Conservation (phyloP, 2,888 invertebrate species). For the Thera britannica region DNA sequence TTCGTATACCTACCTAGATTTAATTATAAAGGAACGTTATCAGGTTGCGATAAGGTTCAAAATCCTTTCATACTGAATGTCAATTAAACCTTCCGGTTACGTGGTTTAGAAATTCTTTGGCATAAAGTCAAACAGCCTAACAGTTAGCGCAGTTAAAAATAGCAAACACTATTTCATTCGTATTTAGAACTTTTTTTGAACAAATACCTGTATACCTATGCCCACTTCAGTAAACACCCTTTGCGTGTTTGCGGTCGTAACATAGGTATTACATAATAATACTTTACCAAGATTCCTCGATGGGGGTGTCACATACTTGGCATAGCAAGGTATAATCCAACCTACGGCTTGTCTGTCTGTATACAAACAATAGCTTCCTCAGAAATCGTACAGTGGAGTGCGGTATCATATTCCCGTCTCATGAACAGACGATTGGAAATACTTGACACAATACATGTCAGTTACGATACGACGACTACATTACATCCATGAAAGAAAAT, state of each 20-base stretch:
- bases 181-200: neutral
- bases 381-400: slow-evolving; percentile 11
- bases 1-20: no score
- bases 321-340: neutral
- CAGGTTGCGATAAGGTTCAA: no score
- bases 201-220: no score
- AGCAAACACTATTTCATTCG: slow-evolving; percentile 8
- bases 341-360: slow-evolving; percentile 3
- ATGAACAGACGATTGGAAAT: neutral
- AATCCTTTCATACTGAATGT: no score
- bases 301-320: slow-evolving; percentile 1
- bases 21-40: no score
- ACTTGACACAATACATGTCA: neutral
- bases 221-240: no score
- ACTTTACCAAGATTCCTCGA: neutral
- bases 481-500: no score
- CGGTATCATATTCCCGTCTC: slow-evolving; percentile 7
- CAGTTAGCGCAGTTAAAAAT: slow-evolving; percentile 6
- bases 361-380: slow-evolving; percentile 17
- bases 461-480: neutral
- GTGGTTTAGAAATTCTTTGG: no score
- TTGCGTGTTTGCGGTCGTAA: no score
- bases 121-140: no score
- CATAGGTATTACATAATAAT: no score
- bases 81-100: no score